Evolutionary conservation across 2,888 invertebrate genomes (phyloP), one percentile per base, ranked within the genome.

Genomic region (Neoaliturus tenellus): DNA sequence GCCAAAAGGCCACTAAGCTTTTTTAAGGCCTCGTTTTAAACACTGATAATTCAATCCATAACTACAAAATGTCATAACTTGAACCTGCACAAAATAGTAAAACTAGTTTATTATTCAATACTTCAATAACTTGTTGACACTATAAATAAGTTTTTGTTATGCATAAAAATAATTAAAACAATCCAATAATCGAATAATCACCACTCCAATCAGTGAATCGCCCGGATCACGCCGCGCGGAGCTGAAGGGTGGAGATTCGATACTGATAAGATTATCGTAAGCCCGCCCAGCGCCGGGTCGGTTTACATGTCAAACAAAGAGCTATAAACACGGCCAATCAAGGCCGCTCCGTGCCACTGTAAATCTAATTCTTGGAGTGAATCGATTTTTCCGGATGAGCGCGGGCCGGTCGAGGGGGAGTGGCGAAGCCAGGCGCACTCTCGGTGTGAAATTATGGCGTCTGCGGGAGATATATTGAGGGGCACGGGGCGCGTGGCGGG

Each of bases 371-470:
- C 67, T 80, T 58, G 55, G 33, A 14, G 44, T 17, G 28, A n/a
- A 81, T 81, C 25, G 81, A 81, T 81, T 81, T 81, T 69, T 81
- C 48, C 69, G 51, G 48, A 12, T 17, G 75, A 58, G 8, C 17
- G 55, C 55, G 71, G 35, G 78, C 23, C 31, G 75, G 35, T 14
- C 23, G 55, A 39, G 58, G 23, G 44, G 41, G 48, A 41, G 51
- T 20, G 48, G 82, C 35, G 73, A 33, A 51, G 82, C 82, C 82
- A 82, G 55, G 73, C 75, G 44, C 83, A 83, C 75, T 51, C 58
- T 28, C 58, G 28, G 75, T 71, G 78, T 83, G 83, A 83, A 83
- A 83, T 83, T 83, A 83, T 83, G 78, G 75, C 62, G 78, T 44
- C 83, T 83, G 83, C 39, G 31, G 62, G 62, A 58, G 78, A 83